A percentile compares a stretch with the other conserved stretches of the same genome.
Conservation (phyloP, 2,113 vertebrate genomes). For the Hemiprocne comata region DNA sequence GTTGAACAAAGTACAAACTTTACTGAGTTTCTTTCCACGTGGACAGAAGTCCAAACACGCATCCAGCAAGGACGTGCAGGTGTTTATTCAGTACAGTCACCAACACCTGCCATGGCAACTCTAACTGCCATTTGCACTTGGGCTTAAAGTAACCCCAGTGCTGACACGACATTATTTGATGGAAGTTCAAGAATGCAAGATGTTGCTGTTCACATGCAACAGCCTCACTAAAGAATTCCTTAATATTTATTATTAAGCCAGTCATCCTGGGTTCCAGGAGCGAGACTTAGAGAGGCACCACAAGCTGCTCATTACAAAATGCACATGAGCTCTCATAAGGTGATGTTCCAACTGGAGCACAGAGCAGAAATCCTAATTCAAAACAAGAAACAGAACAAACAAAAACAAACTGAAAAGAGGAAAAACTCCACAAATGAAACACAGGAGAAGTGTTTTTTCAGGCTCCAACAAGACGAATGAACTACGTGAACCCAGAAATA, state of each 20-base stretch:
- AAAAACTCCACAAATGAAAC: slow-evolving; percentile 10
- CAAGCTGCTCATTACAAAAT: neutral
- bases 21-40: neutral
- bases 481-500: slow-evolving; percentile 23
- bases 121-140: neutral
- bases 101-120: neutral
- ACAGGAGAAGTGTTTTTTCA: slow-evolving; percentile 20
- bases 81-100: neutral
- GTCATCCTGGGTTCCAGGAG: neutral
- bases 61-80: rapidly evolving
- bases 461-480: neutral
- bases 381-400: slow-evolving; percentile 26
- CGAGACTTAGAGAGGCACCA: neutral
- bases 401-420: neutral
- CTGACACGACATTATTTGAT: neutral
- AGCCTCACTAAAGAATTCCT: neutral
- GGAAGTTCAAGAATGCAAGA: neutral
- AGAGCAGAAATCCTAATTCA: neutral
- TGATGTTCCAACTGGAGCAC: neutral
- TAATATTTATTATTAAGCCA: neutral
- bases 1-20: neutral
- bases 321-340: neutral
- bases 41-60: neutral
- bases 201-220: neutral
- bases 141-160: neutral